These are phyloP conservation scores for Epinephelus coioides DNA, from an alignment of 2,797 vertebrate genomes.

Conservation along the genomic window DNA sequence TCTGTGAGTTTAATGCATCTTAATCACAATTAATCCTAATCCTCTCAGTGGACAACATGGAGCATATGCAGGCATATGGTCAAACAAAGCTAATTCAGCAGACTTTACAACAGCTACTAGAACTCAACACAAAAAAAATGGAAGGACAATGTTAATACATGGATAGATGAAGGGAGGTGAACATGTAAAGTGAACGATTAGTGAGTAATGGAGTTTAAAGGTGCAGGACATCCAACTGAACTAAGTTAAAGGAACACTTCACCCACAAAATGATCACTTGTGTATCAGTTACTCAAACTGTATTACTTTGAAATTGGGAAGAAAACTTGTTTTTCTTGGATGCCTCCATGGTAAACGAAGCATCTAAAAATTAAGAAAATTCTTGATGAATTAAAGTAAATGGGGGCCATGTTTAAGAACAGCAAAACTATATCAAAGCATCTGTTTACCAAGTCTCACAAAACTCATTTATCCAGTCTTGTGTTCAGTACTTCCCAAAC, in stretches of 20 bases:
- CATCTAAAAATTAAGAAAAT: too few relatives aligned
- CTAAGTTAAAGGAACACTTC: background rate
- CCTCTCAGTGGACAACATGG: conserved; percentile 75
- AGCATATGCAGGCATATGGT: conserved; percentile 81
- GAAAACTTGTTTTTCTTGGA: too few relatives aligned
- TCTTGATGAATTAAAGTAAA: too few relatives aligned
- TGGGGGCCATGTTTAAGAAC: too few relatives aligned
- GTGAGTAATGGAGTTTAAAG: conserved; percentile 5
- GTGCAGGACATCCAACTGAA: background rate
- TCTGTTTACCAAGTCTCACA: too few relatives aligned
- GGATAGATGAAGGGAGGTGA: conserved; percentile 22
- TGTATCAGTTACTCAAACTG: too few relatives aligned
- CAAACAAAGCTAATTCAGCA: conserved; percentile 71
- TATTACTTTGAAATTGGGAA: too few relatives aligned
- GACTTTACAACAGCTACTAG: conserved; percentile 53
- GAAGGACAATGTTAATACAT: conserved; percentile 12
- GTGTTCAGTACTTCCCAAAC: too few relatives aligned
- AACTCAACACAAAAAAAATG: conserved; percentile 20
- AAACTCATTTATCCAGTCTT: too few relatives aligned
- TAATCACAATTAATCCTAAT: conserved; percentile 87
- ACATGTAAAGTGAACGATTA: conserved; percentile 11
- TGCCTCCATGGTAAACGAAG: too few relatives aligned
- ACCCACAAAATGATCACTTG: too few relatives aligned
- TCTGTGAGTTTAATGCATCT: conserved; percentile 82
- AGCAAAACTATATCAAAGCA: too few relatives aligned